Base-by-base conservation (phyloP, 2,888 invertebrate genomes). In the Mayetiola destructor region DNA sequence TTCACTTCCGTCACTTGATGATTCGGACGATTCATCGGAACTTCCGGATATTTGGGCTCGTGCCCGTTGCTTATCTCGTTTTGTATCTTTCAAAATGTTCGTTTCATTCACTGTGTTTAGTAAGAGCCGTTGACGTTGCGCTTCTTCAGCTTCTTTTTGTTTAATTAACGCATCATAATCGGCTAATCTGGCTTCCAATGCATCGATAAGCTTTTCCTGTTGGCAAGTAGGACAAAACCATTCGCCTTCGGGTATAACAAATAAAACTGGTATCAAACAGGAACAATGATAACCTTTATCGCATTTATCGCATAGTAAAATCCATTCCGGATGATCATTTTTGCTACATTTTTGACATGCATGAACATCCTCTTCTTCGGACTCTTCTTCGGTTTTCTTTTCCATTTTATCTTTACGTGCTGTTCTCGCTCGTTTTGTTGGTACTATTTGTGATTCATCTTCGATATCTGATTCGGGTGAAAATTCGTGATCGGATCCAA, bases 201-300 rank as follows among this genome's bases (percentile, higher is more conserved):
- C 82, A 57, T 75, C 75, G 57, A 95, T 81, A 9, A 72, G 61
- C 73, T 86, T 80, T 65, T 88, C 90, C 73, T 97, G 97, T 71
- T 93, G 89, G 73, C 97, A 99, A 0, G 90, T 88, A 32, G 97
- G 97, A 72, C 99, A 99, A 73, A 82, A 92, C 99, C 97, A 99
- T 71, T 95, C 90, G 0, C 96, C 96, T 68, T 94, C 93, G 0
- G 97, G 99, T 64, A 99, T 88, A 30, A 90, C 81, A 74, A 95
- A 84, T 40, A 99, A 78, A 59, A 93, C 82, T 0, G 97, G 97
- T 60, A 88, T 81, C 37, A 97, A 79, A 68, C 97, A 99, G 42
- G 90, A 89, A 60, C 93, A 95, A 76, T 99, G 97, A 82, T 92
- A 96, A n/a, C 96, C 96, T 60, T 80, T 82, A 72, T 99, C 95